Conservation (phyloP, 2,888 invertebrate species). For the Mechanitis messenoides region DNA sequence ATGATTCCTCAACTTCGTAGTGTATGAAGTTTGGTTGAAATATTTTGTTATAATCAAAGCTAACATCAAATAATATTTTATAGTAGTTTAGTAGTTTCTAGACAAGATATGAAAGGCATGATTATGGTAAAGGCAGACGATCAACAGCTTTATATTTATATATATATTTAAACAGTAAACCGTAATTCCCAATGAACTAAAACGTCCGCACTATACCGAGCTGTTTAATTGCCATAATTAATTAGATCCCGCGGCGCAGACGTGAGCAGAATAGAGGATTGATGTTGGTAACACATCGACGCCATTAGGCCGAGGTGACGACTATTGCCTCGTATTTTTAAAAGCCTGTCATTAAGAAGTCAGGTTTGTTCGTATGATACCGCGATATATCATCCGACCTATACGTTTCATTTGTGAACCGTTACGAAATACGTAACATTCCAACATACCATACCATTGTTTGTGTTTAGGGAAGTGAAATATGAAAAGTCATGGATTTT, state of each 20-base stretch:
- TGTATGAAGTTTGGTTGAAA: too few species aligned
- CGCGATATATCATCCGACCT: conserved; percentile 60
- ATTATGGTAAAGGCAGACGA: too few species aligned
- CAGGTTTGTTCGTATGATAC: conserved; percentile 58
- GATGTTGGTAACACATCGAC: conserved; percentile 69
- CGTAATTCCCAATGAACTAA: conserved; percentile 39
- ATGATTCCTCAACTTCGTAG: too few species aligned
- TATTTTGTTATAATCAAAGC: too few species aligned
- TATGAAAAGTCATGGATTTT: conserved; percentile 4
- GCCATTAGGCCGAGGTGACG: conserved; percentile 64
- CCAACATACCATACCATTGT: conserved; percentile 25
- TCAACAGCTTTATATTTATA: too few species aligned
- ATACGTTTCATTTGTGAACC: conserved; percentile 37
- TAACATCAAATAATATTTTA: too few species aligned
- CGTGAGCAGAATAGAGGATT: conserved; percentile 69
- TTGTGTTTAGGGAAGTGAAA: neutral
- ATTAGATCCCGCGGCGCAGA: conserved; percentile 68
- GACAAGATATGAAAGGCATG: too few species aligned
- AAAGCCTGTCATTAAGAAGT: conserved; percentile 67
- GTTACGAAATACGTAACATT: conserved; percentile 43
- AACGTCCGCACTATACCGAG: conserved; percentile 48
- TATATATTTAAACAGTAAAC: conserved; percentile 27
- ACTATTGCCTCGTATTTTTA: conserved; percentile 52
- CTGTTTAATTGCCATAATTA: conserved; percentile 74
- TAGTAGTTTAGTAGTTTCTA: too few species aligned